Base-by-base conservation (phyloP, 2,888 invertebrate genomes). In the Seira sanloemensis region DNA sequence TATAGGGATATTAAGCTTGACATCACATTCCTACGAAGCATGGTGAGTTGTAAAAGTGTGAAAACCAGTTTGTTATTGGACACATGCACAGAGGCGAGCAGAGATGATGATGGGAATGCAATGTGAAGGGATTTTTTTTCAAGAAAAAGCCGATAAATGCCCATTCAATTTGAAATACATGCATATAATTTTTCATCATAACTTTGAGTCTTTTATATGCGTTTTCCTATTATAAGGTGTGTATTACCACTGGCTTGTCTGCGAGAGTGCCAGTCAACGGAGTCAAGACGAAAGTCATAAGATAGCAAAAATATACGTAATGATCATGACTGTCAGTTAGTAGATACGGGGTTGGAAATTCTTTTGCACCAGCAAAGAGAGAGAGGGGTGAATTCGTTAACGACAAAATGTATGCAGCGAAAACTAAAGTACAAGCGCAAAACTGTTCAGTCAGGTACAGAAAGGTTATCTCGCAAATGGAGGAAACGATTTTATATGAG, bases 31-130 rank as follows among this genome's bases (percentile, higher is more conserved):
- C 37, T 37, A 7, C 4, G 37, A 37, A 37, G 37, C 37, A 37
- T 37, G 37, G 4, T 37, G 37, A 65, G 67, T 73, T 18, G 24
- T 71, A 77, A 80, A 80, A 80, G 80, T 80, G 80, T 80, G 80
- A 80, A 80, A 80, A 80, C 80, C 80, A 80, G 80, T 80, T 80
- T 80, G 80, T 74, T 80, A 79, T 79, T 79, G 79, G 79, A 23
- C 37, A 37, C 37, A 37, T 37, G 37, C 37, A 37, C 37, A 37
- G 37, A 37, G 37, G 37, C 37, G 37, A 37, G 12, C 12, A 37
- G 12, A 37, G 37, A 12, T 12, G 37, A 37, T 37, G 37, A 37
- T 37, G 75, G 65, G 58, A 75, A 75, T 75, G 75, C 65, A 65
- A 65, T 74, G 62, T 66, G 37, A 37, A 37, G 37, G 37, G 37